Conservation (phyloP, 2,888 invertebrate genomes). For the Apodemia duryi region DNA sequence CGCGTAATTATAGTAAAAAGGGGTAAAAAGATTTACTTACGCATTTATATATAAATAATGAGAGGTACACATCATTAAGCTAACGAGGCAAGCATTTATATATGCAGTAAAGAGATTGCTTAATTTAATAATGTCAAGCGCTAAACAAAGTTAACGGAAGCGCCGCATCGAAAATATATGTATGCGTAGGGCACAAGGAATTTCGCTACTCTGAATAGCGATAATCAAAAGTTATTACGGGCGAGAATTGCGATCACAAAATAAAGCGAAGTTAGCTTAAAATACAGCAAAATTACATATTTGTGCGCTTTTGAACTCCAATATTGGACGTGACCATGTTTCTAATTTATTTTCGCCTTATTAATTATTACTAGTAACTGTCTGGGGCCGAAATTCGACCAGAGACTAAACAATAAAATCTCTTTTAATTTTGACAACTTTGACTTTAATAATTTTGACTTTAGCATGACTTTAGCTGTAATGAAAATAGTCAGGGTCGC, state of each 20-base stretch:
- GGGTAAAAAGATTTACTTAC: too few relatives aligned
- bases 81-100: neutral
- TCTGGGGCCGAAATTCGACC: too few relatives aligned
- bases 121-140: conserved; percentile 1
- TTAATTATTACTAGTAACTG: too few relatives aligned
- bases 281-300: neutral
- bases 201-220: conserved; percentile 10
- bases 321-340: neutral
- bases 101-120: conserved; percentile 6
- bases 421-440: too few relatives aligned
- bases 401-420: too few relatives aligned
- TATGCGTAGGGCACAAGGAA: conserved; percentile 2
- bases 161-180: conserved; percentile 3
- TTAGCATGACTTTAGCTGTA: too few relatives aligned
- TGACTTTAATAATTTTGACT: too few relatives aligned
- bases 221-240: conserved; percentile 1
- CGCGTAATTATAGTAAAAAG: too few relatives aligned
- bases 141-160: conserved; percentile 6
- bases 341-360: neutral
- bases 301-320: neutral
- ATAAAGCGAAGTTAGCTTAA: neutral
- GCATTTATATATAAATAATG: too few relatives aligned
- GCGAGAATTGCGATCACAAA: neutral
- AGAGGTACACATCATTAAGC: neutral
- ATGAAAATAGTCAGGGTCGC: too few relatives aligned